phyloP scores from a whole-genome alignment of 2,888 invertebrate species.

The Tortrix viridana region DNA sequence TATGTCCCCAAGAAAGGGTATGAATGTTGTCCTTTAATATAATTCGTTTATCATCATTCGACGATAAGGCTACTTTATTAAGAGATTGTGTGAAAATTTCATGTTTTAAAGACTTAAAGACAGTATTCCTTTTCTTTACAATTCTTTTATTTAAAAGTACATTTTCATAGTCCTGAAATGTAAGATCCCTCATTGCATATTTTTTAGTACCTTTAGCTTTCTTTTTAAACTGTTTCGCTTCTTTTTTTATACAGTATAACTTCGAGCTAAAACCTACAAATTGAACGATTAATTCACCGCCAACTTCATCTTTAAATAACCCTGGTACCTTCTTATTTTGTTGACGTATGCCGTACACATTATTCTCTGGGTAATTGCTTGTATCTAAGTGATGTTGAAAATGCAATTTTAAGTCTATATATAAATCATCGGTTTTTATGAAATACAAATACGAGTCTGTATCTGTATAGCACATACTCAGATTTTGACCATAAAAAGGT shows the following conservation, averaged over 20 bases:
- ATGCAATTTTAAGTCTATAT: not conserved
- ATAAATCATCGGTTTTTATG: not conserved
- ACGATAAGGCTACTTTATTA: not conserved
- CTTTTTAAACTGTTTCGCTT: not conserved
- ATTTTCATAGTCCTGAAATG: no score
- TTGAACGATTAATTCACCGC: not conserved
- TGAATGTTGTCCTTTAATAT: no score
- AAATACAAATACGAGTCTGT: no score
- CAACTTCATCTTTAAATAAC: not conserved
- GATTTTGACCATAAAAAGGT: no score
- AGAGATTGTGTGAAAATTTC: not conserved
- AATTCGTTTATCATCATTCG: no score
- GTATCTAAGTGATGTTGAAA: not conserved
- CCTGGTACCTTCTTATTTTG: not conserved
- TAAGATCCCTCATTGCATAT: no score
- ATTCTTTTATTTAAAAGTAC: no score
- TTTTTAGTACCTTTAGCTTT: not conserved
- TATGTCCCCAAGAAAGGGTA: no score
- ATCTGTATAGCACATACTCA: no score
- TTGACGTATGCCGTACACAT: no score
- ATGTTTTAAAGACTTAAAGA: not conserved
- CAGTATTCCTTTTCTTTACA: not conserved
- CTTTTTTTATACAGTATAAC: not conserved
- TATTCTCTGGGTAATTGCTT: not conserved
- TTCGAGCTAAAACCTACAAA: not conserved